phyloP scores from a whole-genome alignment of 1,140 invertebrate genomes.

The Drosophila ambigua region DNA sequence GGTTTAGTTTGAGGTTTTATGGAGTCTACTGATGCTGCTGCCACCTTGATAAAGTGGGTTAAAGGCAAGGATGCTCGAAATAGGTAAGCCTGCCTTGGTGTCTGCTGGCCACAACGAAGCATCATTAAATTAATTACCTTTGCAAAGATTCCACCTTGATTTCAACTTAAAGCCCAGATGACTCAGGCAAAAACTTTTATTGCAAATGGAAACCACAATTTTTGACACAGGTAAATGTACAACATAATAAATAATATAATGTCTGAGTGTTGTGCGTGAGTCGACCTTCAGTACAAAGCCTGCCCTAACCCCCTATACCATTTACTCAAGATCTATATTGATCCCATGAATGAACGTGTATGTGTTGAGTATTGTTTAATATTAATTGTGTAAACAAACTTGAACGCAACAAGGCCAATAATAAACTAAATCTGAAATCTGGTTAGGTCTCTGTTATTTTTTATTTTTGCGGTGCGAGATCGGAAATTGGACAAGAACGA shows the following conservation, averaged over 20 bases:
- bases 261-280: slow-evolving; percentile 6
- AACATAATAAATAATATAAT: slow-evolving; percentile 5
- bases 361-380: slow-evolving; percentile 23
- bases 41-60: slow-evolving; percentile 9
- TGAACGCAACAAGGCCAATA: slow-evolving; percentile 64
- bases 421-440: slow-evolving; percentile 60
- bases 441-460: neutral
- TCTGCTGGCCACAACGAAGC: neutral
- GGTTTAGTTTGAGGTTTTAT: slow-evolving; percentile 7
- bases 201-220: slow-evolving; percentile 54
- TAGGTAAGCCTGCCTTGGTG: neutral
- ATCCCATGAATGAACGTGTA: slow-evolving; percentile 35
- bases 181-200: slow-evolving; percentile 63
- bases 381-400: slow-evolving; percentile 59
- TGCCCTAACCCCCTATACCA: slow-evolving; percentile 3
- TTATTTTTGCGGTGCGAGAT: slow-evolving; percentile 13
- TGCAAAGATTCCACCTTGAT: slow-evolving; percentile 56
- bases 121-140: slow-evolving; percentile 1
- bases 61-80: slow-evolving; percentile 30
- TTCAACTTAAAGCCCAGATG: slow-evolving; percentile 56
- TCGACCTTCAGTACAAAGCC: slow-evolving; percentile 30
- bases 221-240: slow-evolving; percentile 46
- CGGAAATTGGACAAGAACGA: slow-evolving; percentile 17
- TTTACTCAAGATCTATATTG: slow-evolving; percentile 3
- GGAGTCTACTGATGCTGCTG: too few relatives aligned